phyloP scores from a whole-genome alignment of 1,140 invertebrate genomes.

The Temnothorax longispinosus region DNA sequence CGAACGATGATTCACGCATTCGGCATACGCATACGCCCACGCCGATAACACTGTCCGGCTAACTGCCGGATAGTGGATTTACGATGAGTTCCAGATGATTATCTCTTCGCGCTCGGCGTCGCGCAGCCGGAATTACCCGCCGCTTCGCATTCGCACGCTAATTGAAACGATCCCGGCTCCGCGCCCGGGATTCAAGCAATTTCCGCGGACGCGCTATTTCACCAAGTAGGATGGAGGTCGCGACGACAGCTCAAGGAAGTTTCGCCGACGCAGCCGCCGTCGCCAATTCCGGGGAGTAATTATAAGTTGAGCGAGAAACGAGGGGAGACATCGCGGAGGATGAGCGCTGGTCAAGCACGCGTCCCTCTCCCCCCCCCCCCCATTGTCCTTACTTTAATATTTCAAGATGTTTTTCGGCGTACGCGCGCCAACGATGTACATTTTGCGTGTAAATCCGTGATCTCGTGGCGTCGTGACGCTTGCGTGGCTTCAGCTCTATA shows the following conservation, averaged over 20 bases:
- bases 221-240: slow-evolving; percentile 46
- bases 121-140: slow-evolving; percentile 48
- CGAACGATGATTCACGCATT: slow-evolving; percentile 23
- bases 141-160: slow-evolving; percentile 59
- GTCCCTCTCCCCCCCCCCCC: neutral
- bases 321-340: neutral
- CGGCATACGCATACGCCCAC: neutral
- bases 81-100: slow-evolving; percentile 58
- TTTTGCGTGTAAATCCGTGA: slow-evolving; percentile 81
- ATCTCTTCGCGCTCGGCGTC: slow-evolving; percentile 45
- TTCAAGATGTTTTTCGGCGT: slow-evolving; percentile 71
- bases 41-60: slow-evolving; percentile 46
- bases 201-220: slow-evolving; percentile 61
- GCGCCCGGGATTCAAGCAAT: slow-evolving; percentile 31
- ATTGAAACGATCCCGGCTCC: slow-evolving; percentile 54
- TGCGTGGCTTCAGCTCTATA: slow-evolving; percentile 62
- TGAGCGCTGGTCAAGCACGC: slow-evolving; percentile 61
- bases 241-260: slow-evolving; percentile 62
- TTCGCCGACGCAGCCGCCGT: slow-evolving; percentile 51
- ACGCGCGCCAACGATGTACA: slow-evolving; percentile 61
- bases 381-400: slow-evolving; percentile 75
- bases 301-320: slow-evolving; percentile 70
- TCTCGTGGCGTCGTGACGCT: slow-evolving; percentile 80
- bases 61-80: slow-evolving; percentile 41
- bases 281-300: slow-evolving; percentile 71